phyloP scores from a whole-genome alignment of 53 echinoderm and acorn worm species.

The Actinopyga echinites region DNA sequence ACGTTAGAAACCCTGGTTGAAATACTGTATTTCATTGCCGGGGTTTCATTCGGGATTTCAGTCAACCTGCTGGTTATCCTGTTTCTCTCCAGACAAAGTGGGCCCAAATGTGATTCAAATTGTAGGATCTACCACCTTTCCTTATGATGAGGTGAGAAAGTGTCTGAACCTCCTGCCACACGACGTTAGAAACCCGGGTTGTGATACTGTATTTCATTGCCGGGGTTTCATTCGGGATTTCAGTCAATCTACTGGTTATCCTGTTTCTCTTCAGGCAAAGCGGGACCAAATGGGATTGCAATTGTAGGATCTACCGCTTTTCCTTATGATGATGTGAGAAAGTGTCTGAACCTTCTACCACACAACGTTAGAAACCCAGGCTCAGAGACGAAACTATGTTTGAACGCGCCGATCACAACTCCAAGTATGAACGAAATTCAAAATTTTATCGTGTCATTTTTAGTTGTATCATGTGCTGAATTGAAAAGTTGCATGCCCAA shows the following conservation, averaged over 20 bases:
- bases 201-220: too few relatives aligned
- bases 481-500: background rate
- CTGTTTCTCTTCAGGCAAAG: background rate
- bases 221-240: too few relatives aligned
- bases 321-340: background rate
- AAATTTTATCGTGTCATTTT: too few relatives aligned
- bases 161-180: too few relatives aligned
- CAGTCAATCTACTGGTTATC: too few relatives aligned
- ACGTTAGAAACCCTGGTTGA: too few relatives aligned
- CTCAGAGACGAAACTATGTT: background rate
- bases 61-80: background rate
- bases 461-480: background rate
- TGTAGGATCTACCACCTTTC: too few relatives aligned
- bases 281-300: background rate
- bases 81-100: background rate
- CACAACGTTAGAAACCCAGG: background rate
- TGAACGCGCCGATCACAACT: background rate
- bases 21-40: too few relatives aligned
- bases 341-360: background rate
- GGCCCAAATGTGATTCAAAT: too few relatives aligned
- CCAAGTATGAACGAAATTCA: background rate
- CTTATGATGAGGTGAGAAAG: too few relatives aligned
- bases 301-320: constrained; percentile 7
- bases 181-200: too few relatives aligned
- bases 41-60: too few relatives aligned